Evolutionary conservation across 2,888 invertebrate genomes (phyloP).

Genomic region (Muschampia staudingeri): DNA sequence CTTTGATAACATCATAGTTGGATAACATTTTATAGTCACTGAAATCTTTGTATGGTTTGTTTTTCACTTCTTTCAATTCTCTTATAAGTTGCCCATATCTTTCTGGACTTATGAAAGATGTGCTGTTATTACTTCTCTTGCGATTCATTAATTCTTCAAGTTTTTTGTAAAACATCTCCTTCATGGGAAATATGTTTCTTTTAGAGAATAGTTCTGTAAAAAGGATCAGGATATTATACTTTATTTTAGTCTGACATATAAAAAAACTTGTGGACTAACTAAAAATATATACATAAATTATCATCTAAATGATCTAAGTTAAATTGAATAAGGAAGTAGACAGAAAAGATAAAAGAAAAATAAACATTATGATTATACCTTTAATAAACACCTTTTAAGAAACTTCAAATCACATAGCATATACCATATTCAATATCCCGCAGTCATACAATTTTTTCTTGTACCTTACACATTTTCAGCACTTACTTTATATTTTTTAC

Average conservation of each 20-base stretch:
- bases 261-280: no score
- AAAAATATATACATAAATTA: no score
- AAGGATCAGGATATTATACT: not conserved
- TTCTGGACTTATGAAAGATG: slow-evolving; percentile 74
- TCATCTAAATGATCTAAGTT: no score
- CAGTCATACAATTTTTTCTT: no score
- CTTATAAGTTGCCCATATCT: slow-evolving; percentile 80
- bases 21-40: slow-evolving; percentile 82
- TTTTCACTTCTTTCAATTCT: slow-evolving; percentile 78
- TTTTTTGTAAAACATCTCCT: slow-evolving; percentile 78
- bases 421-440: no score
- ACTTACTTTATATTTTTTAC: no score
- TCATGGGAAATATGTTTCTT: slow-evolving; percentile 74
- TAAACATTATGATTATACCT: no score
- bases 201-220: slow-evolving; percentile 65
- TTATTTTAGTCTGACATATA: not conserved
- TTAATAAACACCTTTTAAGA: no score
- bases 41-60: slow-evolving; percentile 75
- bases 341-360: no score
- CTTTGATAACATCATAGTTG: slow-evolving; percentile 78
- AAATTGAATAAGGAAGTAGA: no score
- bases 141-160: slow-evolving; percentile 74
- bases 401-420: no score
- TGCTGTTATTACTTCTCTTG: slow-evolving; percentile 79
- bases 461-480: no score